phyloP scores from a whole-genome alignment of 2,797 vertebrate species.

The Coluber constrictor region DNA sequence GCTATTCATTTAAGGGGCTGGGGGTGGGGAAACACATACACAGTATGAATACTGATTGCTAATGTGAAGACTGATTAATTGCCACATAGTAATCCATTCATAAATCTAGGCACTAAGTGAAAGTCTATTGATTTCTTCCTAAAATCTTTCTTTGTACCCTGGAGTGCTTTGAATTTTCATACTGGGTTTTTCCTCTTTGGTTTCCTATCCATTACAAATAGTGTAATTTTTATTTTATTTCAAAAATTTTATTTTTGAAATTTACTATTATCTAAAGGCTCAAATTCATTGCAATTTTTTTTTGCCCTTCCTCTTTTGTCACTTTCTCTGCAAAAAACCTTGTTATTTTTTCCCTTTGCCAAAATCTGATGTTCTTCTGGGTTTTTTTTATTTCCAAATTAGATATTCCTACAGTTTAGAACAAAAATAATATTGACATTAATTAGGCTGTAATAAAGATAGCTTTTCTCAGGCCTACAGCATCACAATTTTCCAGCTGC shows the following conservation, averaged over 20 bases:
- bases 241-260: not conserved
- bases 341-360: not conserved
- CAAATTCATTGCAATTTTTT: not conserved
- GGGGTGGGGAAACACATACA: not conserved
- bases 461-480: not conserved
- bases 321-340: not conserved
- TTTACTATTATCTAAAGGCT: not conserved
- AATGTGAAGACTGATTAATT: constrained; percentile 8
- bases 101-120: not conserved
- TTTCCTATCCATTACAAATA: not conserved
- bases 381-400: not conserved
- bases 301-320: not conserved
- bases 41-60: constrained; percentile 10
- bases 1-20: not conserved
- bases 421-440: not conserved
- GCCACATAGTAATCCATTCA: constrained; percentile 30
- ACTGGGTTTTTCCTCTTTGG: not conserved
- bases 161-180: rapidly evolving
- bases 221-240: not conserved
- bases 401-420: not conserved
- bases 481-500: not conserved
- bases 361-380: not conserved
- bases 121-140: constrained; percentile 9
- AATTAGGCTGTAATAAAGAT: not conserved
- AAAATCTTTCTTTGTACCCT: not conserved